Conservation (phyloP, 2,797 vertebrate genomes). For the Pampus argenteus region DNA sequence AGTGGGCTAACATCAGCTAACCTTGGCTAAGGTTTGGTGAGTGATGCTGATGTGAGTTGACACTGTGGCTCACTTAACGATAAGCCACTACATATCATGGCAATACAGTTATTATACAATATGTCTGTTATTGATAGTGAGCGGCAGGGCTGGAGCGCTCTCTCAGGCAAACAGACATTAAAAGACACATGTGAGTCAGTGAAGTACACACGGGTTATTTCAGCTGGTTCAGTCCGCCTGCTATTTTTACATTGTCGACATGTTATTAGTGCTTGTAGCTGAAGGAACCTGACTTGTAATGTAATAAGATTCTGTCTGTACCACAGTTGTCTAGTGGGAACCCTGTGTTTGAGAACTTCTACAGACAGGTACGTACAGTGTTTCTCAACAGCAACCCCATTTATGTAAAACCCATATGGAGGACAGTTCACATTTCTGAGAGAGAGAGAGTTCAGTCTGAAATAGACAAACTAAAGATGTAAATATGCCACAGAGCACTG, state of each 20-base stretch:
- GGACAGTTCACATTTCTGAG: background rate
- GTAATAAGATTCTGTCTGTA: slow-evolving; percentile 24
- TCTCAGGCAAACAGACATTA: background rate
- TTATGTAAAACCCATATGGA: background rate
- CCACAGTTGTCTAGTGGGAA: slow-evolving; percentile 91
- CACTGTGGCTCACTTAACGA: too few species aligned
- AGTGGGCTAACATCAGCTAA: slow-evolving; percentile 20
- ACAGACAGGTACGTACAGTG: slow-evolving; percentile 90
- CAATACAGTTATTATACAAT: background rate
- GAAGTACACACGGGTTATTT: background rate
- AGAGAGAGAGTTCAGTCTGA: background rate
- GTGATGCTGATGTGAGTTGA: slow-evolving; percentile 19
- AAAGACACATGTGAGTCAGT: background rate
- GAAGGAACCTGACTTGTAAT: background rate
- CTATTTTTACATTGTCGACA: background rate
- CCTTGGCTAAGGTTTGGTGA: background rate
- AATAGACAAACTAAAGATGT: background rate
- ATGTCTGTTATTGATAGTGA: background rate
- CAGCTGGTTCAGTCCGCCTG: background rate
- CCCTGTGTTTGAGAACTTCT: slow-evolving; percentile 92
- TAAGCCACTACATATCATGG: too few species aligned
- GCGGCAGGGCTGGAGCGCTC: too few species aligned
- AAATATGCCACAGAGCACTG: background rate
- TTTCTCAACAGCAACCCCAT: too few species aligned
- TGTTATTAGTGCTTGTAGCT: background rate